phyloP scores from a whole-genome alignment of 1,140 invertebrate genomes.

The Druon quercuslanigerum region DNA sequence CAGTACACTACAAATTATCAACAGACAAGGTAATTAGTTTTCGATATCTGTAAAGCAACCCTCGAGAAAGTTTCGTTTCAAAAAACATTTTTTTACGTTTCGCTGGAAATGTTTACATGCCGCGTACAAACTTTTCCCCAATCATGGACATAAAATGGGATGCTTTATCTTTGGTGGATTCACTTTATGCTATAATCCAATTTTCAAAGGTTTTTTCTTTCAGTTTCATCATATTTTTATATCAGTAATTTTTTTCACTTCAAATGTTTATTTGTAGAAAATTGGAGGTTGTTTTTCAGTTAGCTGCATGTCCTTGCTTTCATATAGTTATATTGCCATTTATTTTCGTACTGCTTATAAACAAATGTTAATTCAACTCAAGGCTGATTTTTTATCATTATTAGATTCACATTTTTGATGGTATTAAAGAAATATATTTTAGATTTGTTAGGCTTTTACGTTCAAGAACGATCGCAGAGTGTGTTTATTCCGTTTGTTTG shows the following conservation, averaged over 20 bases:
- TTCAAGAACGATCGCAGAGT: no score
- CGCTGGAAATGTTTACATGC: background rate
- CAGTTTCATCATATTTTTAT: background rate
- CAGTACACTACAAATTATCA: no score
- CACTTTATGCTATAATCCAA: background rate
- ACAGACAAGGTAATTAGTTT: no score
- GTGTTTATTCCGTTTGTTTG: no score
- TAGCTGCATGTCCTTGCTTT: conserved; percentile 10
- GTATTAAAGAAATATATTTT: background rate
- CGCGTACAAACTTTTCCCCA: background rate
- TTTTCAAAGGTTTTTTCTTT: background rate
- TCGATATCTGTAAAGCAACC: no score
- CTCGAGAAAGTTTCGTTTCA: no score
- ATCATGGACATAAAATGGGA: background rate
- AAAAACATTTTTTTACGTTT: no score
- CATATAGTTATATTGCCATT: conserved; percentile 12
- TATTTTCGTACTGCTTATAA: conserved; percentile 13
- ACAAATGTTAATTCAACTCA: conserved; percentile 29
- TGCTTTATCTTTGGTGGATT: background rate
- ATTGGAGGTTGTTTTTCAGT: background rate
- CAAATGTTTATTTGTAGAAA: background rate
- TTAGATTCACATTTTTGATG: background rate
- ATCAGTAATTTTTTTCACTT: background rate
- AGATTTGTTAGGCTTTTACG: background rate
- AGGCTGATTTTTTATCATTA: conserved; percentile 9